These are phyloP conservation scores for Nephrocerus scutellatus DNA, from an alignment of 2,888 invertebrate species.

Conservation along the genomic window DNA sequence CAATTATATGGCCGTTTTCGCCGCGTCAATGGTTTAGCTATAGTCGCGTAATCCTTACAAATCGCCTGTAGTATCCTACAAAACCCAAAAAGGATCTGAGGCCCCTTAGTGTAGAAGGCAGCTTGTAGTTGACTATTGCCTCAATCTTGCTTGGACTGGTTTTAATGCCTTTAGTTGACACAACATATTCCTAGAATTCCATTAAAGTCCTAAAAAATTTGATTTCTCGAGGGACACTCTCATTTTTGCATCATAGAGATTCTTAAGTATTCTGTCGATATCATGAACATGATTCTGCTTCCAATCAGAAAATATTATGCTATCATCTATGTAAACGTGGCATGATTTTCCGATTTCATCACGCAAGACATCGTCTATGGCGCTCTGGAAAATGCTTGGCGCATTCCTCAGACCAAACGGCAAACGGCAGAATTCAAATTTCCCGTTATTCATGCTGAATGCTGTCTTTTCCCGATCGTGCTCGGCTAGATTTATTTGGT, in stretches of 20 bases:
- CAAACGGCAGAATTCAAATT: too few species aligned
- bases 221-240: slow-evolving; percentile 14
- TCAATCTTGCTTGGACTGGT: slow-evolving; percentile 11
- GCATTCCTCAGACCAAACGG: too few species aligned
- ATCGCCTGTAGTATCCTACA: slow-evolving; percentile 15
- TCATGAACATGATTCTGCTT: slow-evolving; percentile 11
- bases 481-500: too few species aligned
- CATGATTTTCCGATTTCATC: slow-evolving; percentile 3
- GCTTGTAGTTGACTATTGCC: slow-evolving; percentile 10
- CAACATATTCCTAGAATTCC: slow-evolving; percentile 33
- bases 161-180: slow-evolving; percentile 22
- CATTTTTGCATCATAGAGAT: slow-evolving; percentile 14
- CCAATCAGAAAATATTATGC: slow-evolving; percentile 6
- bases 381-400: too few species aligned
- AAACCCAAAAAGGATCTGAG: slow-evolving; percentile 12
- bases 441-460: too few species aligned
- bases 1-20: slow-evolving; percentile 13
- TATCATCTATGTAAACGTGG: too few species aligned
- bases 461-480: too few species aligned
- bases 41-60: slow-evolving; percentile 17
- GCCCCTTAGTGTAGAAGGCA: slow-evolving; percentile 7
- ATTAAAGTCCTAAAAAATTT: slow-evolving; percentile 29
- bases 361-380: too few species aligned
- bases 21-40: slow-evolving; percentile 17
- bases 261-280: slow-evolving; percentile 7